Conservation (phyloP, 2,113 vertebrate species). For the Oophaga pumilio region DNA sequence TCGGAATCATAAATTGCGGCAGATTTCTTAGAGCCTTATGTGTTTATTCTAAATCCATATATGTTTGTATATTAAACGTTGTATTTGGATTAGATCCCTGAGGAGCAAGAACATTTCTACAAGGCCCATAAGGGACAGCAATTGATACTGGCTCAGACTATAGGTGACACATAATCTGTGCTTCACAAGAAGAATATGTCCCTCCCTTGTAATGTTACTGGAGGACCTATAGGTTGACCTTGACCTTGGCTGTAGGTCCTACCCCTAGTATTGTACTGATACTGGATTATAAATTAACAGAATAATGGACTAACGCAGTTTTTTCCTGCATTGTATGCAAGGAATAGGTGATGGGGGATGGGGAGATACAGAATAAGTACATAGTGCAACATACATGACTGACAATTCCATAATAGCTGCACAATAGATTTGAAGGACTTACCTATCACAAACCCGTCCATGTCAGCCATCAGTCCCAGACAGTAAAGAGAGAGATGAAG, state of each 20-base stretch:
- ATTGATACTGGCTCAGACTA: neutral
- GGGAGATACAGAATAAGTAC: neutral
- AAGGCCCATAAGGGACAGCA: neutral
- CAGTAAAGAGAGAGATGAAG: neutral
- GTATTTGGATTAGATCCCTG: slow-evolving; percentile 2
- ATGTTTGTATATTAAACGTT: slow-evolving; percentile 24
- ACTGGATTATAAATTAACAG: neutral
- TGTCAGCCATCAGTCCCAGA: neutral
- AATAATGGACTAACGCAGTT: neutral
- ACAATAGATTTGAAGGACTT: neutral
- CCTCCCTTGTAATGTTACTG: neutral
- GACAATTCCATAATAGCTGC: neutral
- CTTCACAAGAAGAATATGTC: neutral
- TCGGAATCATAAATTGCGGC: slow-evolving; percentile 9
- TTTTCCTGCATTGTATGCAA: neutral
- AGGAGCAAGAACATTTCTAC: neutral
- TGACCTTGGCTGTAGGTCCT: neutral
- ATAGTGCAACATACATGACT: neutral
- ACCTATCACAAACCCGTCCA: neutral
- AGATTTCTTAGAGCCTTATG: neutral
- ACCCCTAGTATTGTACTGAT: neutral
- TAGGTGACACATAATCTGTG: neutral
- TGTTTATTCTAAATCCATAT: slow-evolving; percentile 5
- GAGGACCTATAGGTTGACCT: neutral
- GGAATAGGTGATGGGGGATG: neutral